Evolutionary conservation across 2,888 invertebrate species (phyloP), one percentile per base, ranked within the genome.

Genomic region (Bimastos eiseni): DNA sequence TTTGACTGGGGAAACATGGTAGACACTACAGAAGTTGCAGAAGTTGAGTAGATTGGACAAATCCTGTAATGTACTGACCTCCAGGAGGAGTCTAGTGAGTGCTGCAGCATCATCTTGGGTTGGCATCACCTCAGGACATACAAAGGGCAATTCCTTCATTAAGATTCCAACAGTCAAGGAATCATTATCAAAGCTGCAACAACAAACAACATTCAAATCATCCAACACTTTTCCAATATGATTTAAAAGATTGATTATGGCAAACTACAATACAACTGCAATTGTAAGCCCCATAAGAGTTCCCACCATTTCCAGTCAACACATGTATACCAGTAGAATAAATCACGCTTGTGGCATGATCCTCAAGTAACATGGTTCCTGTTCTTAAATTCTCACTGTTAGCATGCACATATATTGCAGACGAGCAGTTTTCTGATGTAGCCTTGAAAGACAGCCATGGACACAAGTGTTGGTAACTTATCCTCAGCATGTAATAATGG

Each of bases 121-220:
- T 17, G 70, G 1, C 55, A 91, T 33, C n/a, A 91, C 5, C 89
- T 92, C 92, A 13, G 91, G 90, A 83, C 92, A 92, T 19, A 90
- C 90, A 44, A 90, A 83, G 21, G 36, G n/a, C 33, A 36, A 86
- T 88, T 44, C 70, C 89, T 83, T 86, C 44, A 34, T 92, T 92
- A 44, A 91, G 91, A 89, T 83, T 90, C 88, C 91, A 38, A 17
- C 8, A 70, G n/a, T 49, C 24, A 49, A 24, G 24, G 21, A 30
- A 3, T n/a, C 70, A 70, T 11, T n/a, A 70, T 70, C 70, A 70
- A 70, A 11, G n/a, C 70, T 70, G 70, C 70, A 70, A 70, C 70
- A 70, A 70, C 8, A 70, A n/a, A 11, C 30, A n/a, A 70, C n/a
- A 17, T 49, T 49, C 49, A 21, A 21, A 49, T 49, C 49, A n/a